Base-by-base conservation (phyloP, 1,140 invertebrate species). In the Elymnias hypermnestra region DNA sequence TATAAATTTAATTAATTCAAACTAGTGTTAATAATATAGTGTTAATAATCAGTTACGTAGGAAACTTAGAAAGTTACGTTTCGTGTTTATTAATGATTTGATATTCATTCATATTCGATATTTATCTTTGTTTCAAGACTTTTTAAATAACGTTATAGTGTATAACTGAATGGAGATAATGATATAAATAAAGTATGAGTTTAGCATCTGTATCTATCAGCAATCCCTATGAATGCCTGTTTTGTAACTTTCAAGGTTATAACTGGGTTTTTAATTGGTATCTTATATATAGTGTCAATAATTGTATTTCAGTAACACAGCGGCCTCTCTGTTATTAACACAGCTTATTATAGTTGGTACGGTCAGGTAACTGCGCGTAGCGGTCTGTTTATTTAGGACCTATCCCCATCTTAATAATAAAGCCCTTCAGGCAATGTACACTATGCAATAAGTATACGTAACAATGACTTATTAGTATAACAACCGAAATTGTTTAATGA, bases 311-410 rank as follows among this genome's bases (percentile, higher is more conserved):
- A 38, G 35, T 14, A 46, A 46, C 40, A 21, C 13, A n/a, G 37
- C 13, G 23, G 9, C 15, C 23, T 8, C 17, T 7, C 38, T 39
- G 39, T 31, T 48, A 48, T 40, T 38, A 43, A 21, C 19, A 14
- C 26, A 22, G 52, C 42, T 39, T 43, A 39, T 42, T 45, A 45
- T 35, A 52, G 41, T 51, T 46, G 28, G 44, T 13, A 13, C 33
- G 46, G 44, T 38, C 44, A 46, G 44, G 44, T 46, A 39, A 41
- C 26, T 13, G 42, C 31, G 12, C 21, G 14, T 3, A 17, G 26
- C 10, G 17, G 22, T n/a, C 35, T 36, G 44, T 29, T 29, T 29
- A 13, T 13, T 29, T 29, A 29, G 26, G 26, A 29, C n/a, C 26
- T 29, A 29, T 12, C 26, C 26, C 9, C 26, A 29, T 29, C 26